phyloP scores from a whole-genome alignment of 2,888 invertebrate species.

The Orthosia cruda region DNA sequence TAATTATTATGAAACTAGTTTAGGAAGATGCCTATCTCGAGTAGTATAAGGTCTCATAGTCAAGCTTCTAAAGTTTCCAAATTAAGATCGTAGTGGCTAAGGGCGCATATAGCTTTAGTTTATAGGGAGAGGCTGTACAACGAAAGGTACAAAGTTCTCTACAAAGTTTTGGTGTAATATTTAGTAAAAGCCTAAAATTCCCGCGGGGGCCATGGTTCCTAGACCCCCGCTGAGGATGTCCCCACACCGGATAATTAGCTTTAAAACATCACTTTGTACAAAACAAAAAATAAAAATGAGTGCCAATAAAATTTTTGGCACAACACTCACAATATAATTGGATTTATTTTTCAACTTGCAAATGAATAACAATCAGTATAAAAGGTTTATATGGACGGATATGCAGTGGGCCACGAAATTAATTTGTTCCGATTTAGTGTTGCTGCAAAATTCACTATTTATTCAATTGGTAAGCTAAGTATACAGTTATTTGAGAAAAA shows the following conservation, averaged over 20 bases:
- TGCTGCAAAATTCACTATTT: conserved; percentile 7
- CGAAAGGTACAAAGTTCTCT: conserved; percentile 46
- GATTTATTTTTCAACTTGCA: conserved; percentile 58
- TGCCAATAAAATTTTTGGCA: conserved; percentile 58
- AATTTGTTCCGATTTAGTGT: conserved; percentile 44
- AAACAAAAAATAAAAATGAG: conserved; percentile 47
- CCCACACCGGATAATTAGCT: conserved; percentile 24
- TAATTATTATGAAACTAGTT: conserved; percentile 56
- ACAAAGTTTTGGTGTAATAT: conserved; percentile 65
- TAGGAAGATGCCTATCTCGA: no score
- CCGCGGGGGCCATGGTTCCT: conserved; percentile 39
- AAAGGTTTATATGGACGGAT: conserved; percentile 51
- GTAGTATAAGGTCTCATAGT: conserved; percentile 50
- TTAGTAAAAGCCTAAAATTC: conserved; percentile 66
- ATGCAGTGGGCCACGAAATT: conserved; percentile 61
- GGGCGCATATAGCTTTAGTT: conserved; percentile 61
- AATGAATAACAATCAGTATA: conserved; percentile 65
- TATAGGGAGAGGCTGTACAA: conserved; percentile 48
- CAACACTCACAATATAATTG: conserved; percentile 57
- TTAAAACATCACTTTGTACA: conserved; percentile 40
- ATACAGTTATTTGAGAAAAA: background rate
- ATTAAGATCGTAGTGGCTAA: conserved; percentile 65
- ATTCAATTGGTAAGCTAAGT: conserved; percentile 4
- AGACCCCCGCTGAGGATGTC: conserved; percentile 14
- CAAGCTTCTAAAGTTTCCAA: conserved; percentile 64